Percentiles rank a stretch among this genome's conserved stretches.
Evolutionary conservation across 2,888 invertebrate genomes (phyloP).

Genomic region (Dryococelus australis): DNA sequence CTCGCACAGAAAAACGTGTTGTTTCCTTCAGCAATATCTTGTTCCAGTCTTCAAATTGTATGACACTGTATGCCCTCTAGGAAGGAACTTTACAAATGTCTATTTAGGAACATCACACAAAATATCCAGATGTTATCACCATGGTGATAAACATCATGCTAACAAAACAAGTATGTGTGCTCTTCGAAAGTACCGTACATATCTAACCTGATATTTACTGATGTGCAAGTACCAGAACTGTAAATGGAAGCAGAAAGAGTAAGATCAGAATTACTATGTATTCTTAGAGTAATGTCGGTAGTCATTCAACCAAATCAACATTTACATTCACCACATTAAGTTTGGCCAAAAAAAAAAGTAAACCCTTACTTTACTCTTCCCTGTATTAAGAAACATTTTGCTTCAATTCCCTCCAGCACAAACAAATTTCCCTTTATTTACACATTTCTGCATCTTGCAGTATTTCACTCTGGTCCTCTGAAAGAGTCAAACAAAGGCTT

Average conservation of each 20-base stretch:
- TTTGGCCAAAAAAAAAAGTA: neutral
- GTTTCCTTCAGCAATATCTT: neutral
- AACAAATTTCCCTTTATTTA: neutral
- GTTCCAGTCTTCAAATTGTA: slow-evolving; percentile 1
- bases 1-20: neutral
- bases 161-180: neutral
- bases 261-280: neutral
- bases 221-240: neutral
- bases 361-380: neutral
- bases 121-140: neutral
- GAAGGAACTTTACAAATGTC: slow-evolving; percentile 9
- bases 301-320: neutral
- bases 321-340: neutral
- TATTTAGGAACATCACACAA: slow-evolving; percentile 2
- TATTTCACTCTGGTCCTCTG: neutral
- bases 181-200: neutral
- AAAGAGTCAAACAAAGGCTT: too few relatives aligned
- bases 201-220: neutral
- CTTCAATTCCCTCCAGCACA: neutral
- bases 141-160: neutral
- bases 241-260: too few relatives aligned
- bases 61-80: neutral
- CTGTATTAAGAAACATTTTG: neutral
- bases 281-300: neutral
- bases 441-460: neutral